Base-by-base conservation (phyloP, 2,888 invertebrate genomes). In the Lycia hirtaria region DNA sequence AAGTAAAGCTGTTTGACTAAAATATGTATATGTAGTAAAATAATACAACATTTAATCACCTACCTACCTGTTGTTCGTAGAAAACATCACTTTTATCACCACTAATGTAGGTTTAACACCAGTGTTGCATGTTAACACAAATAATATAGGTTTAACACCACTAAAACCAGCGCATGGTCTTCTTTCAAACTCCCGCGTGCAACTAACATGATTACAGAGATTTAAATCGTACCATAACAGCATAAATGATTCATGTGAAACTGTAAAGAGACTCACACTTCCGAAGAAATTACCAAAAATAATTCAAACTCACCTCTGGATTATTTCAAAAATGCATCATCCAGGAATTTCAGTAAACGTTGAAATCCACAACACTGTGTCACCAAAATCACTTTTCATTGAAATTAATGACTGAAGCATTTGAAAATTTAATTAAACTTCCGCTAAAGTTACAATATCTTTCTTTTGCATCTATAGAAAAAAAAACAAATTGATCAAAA, bases 241-340 rank as follows among this genome's bases (percentile, higher is more conserved):
- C 24, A 38, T 32, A 12, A n/a, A 35, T 62, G 62, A 62, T 44
- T 65, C 65, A 65, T 17, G 14, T 38, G 17, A 40, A 40, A 17
- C 7, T 28, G 41, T 28, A 33, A 49, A 37, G 15, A 20, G n/a
- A 58, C 17, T 52, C 57, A 48, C 37, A 41, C 48, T 48, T 53
- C 37, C 14, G 9, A 35, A 50, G 43, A 62, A 52, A 51, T 41
- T 56, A 59, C 50, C 41, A 14, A 61, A 60, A 60, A 60, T 60
- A 63, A 56, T 60, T 37, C 37, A 45, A 60, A 66, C 63, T 62
- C 63, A 66, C 64, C 64, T 28, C 32, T 52, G 10, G 17, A 37
- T 59, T 45, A 62, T 63, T 61, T 49, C 54, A 58, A 51, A 55
- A 55, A 62, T 58, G 53, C 59, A 56, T 58, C 64, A 47, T 52